phyloP scores from a whole-genome alignment of 2,113 vertebrate species.

The Rutilus rutilus region DNA sequence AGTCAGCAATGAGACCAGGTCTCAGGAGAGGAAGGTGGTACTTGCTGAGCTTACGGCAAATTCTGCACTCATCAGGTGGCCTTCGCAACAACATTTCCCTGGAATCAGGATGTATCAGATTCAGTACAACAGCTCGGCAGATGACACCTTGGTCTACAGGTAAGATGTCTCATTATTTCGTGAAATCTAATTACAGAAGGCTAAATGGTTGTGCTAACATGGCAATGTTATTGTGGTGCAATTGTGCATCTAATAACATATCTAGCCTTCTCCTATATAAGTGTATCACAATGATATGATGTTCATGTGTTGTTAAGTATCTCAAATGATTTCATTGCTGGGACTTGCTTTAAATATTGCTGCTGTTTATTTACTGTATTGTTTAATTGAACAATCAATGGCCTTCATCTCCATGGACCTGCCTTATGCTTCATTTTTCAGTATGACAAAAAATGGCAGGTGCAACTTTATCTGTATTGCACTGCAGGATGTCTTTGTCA shows the following conservation, averaged over 20 bases:
- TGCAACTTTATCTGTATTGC: not conserved
- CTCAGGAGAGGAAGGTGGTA: slow-evolving; percentile 76
- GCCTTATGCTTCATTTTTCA: not conserved
- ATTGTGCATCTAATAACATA: not conserved
- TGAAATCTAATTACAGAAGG: not conserved
- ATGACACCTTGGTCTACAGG: slow-evolving; percentile 94
- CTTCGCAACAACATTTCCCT: slow-evolving; percentile 77
- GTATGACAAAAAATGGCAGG: not conserved
- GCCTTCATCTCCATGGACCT: not conserved
- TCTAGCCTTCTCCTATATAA: not conserved
- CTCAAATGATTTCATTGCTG: not conserved
- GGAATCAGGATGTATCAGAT: slow-evolving; percentile 94
- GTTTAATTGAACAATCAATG: not conserved
- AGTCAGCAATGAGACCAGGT: slow-evolving; percentile 73
- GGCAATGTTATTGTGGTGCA: not conserved
- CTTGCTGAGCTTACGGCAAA: slow-evolving; percentile 88
- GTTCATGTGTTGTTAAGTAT: not conserved
- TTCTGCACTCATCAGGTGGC: slow-evolving; percentile 90
- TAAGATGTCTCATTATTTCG: slow-evolving; percentile 59
- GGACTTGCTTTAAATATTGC: not conserved
- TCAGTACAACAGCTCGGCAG: slow-evolving; percentile 92
- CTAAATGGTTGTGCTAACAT: not conserved
- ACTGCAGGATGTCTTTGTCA: slow-evolving; percentile 34
- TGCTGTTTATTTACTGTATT: not conserved
- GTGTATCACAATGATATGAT: not conserved